Base-by-base conservation (phyloP, 2,797 vertebrate genomes). In the Setipinna tenuifilis region DNA sequence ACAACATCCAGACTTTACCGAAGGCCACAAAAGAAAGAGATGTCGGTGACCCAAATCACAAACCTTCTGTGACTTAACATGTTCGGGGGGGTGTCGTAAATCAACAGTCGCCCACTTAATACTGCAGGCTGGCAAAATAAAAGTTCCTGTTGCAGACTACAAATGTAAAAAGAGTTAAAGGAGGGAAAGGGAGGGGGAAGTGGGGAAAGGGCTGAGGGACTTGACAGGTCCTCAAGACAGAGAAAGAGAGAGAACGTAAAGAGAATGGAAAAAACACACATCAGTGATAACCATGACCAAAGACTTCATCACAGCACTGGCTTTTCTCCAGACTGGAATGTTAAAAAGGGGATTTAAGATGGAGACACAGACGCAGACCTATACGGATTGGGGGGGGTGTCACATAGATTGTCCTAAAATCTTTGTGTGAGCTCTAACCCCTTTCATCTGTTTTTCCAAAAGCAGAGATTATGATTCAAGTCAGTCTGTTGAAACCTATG, bases 131-230 rank as follows among this genome's bases (percentile, higher is more conserved):
- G 92, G 88, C 92, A 90, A 89, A 92, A 90, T 89, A 41, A 88
- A 89, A 84, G 91, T 92, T 94, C 91, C 89, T 86, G 83, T 90
- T 87, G 88, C 88, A 78, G 88, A 93, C 91, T 91, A 92, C 91
- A 94, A 92, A 92, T 48, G 19, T 41, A 59, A 71, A 71, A 71
- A 71, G 25, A 71, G 65, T 71, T 71, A 71, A 71, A 28, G 28
- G 65, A 71, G 65, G 28, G 3, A 17, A 71, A 12, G 28, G 62
- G 25, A 25, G 28, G 25, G 65, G 65, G 28, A 71, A 71, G 31
- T 35, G 41, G 21, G 17, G 35, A 83, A 85, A 83, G 81, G 93
- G 46, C 71, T 62, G 62, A 54, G 78, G 58, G 82, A 89, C 86
- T 0, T 82, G 57, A 17, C n/a, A 71, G 25, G 62, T 65, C 62